Base-by-base conservation (phyloP, 1,140 invertebrate species). In the Drosophila lini region DNA sequence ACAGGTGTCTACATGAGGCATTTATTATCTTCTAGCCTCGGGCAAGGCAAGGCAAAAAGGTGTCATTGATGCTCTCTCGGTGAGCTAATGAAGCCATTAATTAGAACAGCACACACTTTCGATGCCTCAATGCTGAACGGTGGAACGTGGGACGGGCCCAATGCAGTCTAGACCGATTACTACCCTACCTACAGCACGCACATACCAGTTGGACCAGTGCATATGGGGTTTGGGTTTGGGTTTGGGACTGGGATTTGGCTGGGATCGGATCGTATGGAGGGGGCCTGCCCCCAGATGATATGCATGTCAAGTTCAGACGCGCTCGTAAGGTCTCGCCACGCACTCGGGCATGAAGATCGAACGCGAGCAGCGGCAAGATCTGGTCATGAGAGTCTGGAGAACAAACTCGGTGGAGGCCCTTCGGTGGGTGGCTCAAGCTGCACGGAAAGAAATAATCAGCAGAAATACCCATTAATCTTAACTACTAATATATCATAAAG, bases 301-400 rank as follows among this genome's bases (percentile, higher is more conserved):
- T 89, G 80, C 76, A 83, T 88, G 83, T 88, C 83, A 88, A 88
- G 83, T 88, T 88, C 83, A 88, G 64, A 22, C 45, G 41, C 68
- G 32, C 47, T 53, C 60, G 62, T 86, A 88, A 88, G 83, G 83
- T 83, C 76, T 83, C 42, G 48, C 53, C 58, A 52, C 64, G 71
- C 83, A 68, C 73, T 89, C 76, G 80, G 83, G 80, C 84, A 64
- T 88, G 84, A 88, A 88, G 83, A 88, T 88, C 83, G 84, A 88
- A 88, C 55, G 57, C 63, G 36, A 31, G n/a, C 50, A 56, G 52
- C 52, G 9, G 44, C 44, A 11, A 55, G 34, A 55, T 55, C 36
- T 55, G 32, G 19, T 55, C 52, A 55, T 55, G 52, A 48, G 50
- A 53, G 50, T 53, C 50, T 67, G 32, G 32, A 59, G 74, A 38